Percentiles rank a stretch among this genome's conserved stretches.
phyloP scores from a whole-genome alignment of 2,113 vertebrate species.

The Carassius gibelio region DNA sequence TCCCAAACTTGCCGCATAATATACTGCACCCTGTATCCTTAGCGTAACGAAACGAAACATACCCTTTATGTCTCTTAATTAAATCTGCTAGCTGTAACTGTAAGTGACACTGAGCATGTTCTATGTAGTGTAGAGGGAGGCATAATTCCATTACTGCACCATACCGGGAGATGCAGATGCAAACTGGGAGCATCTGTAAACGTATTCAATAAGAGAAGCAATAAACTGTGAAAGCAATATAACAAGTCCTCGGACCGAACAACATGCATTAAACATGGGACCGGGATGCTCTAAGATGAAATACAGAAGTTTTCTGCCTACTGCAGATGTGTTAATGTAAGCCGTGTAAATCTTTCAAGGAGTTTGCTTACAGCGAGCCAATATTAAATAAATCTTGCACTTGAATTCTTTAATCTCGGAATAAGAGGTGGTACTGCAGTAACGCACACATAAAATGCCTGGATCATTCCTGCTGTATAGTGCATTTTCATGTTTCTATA shows the following conservation, averaged over 20 bases:
- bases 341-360: slow-evolving; percentile 21
- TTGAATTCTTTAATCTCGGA: neutral
- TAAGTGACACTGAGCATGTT: slow-evolving; percentile 16
- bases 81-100: slow-evolving; percentile 23
- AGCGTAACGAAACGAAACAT: slow-evolving; percentile 7
- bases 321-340: slow-evolving; percentile 38
- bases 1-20: neutral
- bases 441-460: neutral
- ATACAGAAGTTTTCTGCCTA: slow-evolving; percentile 21
- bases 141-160: slow-evolving; percentile 7
- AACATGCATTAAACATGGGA: slow-evolving; percentile 32
- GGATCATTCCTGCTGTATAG: neutral
- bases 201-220: slow-evolving; percentile 33
- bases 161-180: neutral
- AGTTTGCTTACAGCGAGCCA: slow-evolving; percentile 1
- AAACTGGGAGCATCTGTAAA: slow-evolving; percentile 16
- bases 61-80: slow-evolving; percentile 34
- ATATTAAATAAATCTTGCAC: slow-evolving; percentile 15
- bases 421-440: neutral
- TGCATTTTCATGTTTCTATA: neutral
- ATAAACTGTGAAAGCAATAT: slow-evolving; percentile 32
- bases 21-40: neutral
- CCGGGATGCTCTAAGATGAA: neutral
- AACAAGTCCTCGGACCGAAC: neutral
- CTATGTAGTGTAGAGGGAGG: neutral